Conservation (phyloP, 2,113 vertebrate species). For the Nothocercus nigrocapillus region DNA sequence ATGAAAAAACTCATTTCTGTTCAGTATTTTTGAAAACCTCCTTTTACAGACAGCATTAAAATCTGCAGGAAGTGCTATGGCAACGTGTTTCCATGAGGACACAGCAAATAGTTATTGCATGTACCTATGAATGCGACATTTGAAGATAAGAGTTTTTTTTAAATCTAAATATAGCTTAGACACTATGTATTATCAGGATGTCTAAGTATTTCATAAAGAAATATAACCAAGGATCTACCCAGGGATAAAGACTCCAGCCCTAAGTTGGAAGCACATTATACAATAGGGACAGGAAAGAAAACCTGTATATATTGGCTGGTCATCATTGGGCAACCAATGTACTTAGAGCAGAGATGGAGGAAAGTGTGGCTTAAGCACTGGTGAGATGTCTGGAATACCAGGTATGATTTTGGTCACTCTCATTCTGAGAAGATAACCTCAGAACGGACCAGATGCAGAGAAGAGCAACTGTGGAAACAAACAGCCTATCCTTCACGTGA, state of each 20-base stretch:
- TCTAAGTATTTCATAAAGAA: slow-evolving; percentile 23
- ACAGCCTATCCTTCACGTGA: neutral
- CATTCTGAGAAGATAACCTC: neutral
- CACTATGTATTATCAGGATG: slow-evolving; percentile 21
- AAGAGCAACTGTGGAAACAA: neutral
- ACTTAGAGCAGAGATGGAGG: neutral
- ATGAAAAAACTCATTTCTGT: neutral
- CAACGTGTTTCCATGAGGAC: slow-evolving; percentile 72
- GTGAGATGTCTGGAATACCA: neutral
- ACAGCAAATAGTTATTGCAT: slow-evolving; percentile 13
- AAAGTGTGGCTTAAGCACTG: neutral
- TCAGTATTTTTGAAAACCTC: slow-evolving; percentile 13
- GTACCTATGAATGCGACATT: slow-evolving; percentile 48
- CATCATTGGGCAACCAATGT: neutral
- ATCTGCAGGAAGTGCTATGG: slow-evolving; percentile 68
- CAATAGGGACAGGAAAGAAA: neutral
- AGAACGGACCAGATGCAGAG: neutral
- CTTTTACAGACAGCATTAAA: slow-evolving; percentile 42
- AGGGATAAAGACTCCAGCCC: neutral
- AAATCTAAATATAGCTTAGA: slow-evolving; percentile 15
- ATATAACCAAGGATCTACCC: slow-evolving; percentile 42
- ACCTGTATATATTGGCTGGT: neutral
- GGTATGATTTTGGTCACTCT: neutral
- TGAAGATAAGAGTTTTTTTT: neutral
- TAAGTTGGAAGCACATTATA: slow-evolving; percentile 14